Percentiles rank a stretch among this genome's conserved stretches.
phyloP scores from a whole-genome alignment of 2,113 vertebrate species.

The Ia io region DNA sequence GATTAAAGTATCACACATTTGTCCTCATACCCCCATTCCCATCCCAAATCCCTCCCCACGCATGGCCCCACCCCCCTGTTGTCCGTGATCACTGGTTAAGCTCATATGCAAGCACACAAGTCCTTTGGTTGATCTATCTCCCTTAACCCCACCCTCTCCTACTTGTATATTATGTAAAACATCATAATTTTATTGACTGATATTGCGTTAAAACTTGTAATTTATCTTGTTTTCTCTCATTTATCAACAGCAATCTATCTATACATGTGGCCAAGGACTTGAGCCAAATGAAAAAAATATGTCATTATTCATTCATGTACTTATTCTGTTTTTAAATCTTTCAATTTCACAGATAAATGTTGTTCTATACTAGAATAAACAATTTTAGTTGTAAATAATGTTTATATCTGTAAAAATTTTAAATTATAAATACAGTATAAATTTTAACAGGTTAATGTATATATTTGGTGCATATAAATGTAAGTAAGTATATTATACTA shows the following conservation, averaged over 20 bases:
- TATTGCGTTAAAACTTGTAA: background rate
- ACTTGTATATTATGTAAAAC: background rate
- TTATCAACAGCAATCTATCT: background rate
- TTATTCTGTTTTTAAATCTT: background rate
- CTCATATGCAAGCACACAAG: no score
- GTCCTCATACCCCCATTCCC: no score
- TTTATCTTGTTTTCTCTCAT: background rate
- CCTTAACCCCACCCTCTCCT: no score
- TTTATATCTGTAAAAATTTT: background rate
- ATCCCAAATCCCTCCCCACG: no score
- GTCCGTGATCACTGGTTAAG: no score
- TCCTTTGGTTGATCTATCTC: no score
- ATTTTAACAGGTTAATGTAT: background rate
- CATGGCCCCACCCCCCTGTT: no score
- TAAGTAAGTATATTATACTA: background rate
- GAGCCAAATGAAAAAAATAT: background rate
- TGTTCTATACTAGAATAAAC: background rate
- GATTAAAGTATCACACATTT: no score
- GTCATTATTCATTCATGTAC: background rate
- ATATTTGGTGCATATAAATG: background rate
- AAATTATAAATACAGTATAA: background rate
- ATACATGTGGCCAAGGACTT: background rate
- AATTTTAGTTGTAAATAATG: background rate
- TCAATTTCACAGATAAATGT: background rate
- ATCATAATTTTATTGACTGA: background rate